Conservation (phyloP, 1,140 invertebrate species). For the Tetramorium alpestre region DNA sequence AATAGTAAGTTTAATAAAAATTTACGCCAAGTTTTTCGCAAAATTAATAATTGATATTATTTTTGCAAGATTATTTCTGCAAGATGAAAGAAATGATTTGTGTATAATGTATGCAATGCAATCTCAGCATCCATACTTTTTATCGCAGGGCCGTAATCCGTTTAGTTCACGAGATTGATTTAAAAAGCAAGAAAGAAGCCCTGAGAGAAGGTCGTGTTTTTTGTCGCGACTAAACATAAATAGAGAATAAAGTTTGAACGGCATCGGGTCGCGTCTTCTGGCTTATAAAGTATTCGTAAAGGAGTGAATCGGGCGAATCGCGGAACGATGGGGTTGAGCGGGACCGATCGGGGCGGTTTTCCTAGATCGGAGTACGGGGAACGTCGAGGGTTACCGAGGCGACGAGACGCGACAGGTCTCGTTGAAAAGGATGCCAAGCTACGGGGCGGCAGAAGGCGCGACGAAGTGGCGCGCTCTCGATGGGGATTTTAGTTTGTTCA, state of each 20-base stretch:
- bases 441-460: slow-evolving; percentile 54
- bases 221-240: slow-evolving; percentile 79
- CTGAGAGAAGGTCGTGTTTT: slow-evolving; percentile 27
- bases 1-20: background rate
- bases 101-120: background rate
- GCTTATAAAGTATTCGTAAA: slow-evolving; percentile 84
- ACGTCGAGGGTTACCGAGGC: slow-evolving; percentile 57
- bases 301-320: slow-evolving; percentile 68
- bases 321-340: slow-evolving; percentile 72
- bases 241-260: slow-evolving; percentile 79
- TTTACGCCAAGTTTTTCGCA: background rate
- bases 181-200: slow-evolving; percentile 42
- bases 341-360: slow-evolving; percentile 66
- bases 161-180: background rate
- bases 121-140: background rate
- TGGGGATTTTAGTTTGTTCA: slow-evolving; percentile 84
- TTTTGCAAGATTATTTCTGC: background rate
- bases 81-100: background rate
- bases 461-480: slow-evolving; percentile 67
- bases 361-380: slow-evolving; percentile 32
- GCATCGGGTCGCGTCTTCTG: slow-evolving; percentile 74
- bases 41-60: background rate
- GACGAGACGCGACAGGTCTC: slow-evolving; percentile 67
- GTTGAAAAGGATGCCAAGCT: slow-evolving; percentile 74
- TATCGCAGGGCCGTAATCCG: slow-evolving; percentile 35